Base-by-base conservation (phyloP, 2,113 vertebrate species). In the Mus pahari region DNA sequence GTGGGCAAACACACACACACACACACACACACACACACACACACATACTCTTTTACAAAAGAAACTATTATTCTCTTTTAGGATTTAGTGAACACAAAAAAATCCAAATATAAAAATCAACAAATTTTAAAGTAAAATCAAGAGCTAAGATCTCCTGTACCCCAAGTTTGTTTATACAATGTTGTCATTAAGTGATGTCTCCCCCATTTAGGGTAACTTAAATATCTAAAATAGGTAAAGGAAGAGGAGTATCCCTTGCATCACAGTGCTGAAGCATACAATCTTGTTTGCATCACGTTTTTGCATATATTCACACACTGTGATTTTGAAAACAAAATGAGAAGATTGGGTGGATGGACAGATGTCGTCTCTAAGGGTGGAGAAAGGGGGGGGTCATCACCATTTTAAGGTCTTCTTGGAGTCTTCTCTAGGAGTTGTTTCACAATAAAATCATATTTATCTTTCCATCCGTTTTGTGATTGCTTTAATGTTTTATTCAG, bases 361-460 rank as follows among this genome's bases (percentile, higher is more conserved):
- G 86, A 94, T 75, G 97, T 73, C 97, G 94, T 97, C 89, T 96
- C 74, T 90, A 86, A 96, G 94, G 66, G 55, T 26, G 96, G 91
- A 64, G 48, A 20, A 92, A 86, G 90, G 81, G 62, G 82, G 92
- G 96, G 73, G 77, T 89, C 95, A 86, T 96, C 98, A 71, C 87
- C 94, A 87, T 93, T 95, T 96, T 75, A 94, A 92, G 97, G 87
- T 86, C 84, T 97, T 64, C 91, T 98, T 91, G 50, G 78, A 97
- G 94, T 71, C 94, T 96, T 96, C 96, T 97, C 77, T 96, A 97
- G 97, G 88, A 92, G 90, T 98, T 98, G 98, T 97, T 97, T 97
- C 97, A 96, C 79, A 95, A 96, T 94, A 96, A 98, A 98, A 96
- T 87, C 12, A 96, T 97, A 89, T 96, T 97, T 97, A 96, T 93